Evolutionary conservation across 37 sponge, comb jelly and placozoan species (phyloP).

Genomic region (Halisarca cf. caerulea): DNA sequence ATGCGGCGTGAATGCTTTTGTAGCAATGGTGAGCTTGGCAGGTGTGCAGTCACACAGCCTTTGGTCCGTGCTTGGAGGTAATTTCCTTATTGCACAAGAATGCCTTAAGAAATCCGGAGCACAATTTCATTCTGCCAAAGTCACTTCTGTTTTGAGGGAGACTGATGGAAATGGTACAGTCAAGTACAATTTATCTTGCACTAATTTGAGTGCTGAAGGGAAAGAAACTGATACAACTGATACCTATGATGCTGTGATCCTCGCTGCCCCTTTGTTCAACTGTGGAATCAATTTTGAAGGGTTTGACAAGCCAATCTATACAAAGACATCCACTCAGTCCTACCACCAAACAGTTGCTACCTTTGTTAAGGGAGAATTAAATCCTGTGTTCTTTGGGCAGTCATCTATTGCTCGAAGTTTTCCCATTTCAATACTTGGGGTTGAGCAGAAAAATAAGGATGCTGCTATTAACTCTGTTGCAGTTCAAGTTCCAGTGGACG

Average conservation of each 20-base stretch:
- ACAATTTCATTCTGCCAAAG: slow-evolving; percentile 40
- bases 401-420: slow-evolving; percentile 12
- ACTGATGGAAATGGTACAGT: slow-evolving; percentile 2
- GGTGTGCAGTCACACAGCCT: slow-evolving; percentile 73
- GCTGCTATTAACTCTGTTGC: slow-evolving; percentile 58
- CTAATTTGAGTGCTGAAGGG: neutral
- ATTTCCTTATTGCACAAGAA: slow-evolving; percentile 61
- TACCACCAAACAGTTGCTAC: slow-evolving; percentile 80
- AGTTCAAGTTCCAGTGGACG: slow-evolving; percentile 56
- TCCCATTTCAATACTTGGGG: slow-evolving; percentile 60
- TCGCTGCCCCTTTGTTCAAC: slow-evolving; percentile 69
- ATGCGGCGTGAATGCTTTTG: slow-evolving; percentile 55
- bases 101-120: slow-evolving; percentile 61
- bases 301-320: slow-evolving; percentile 61
- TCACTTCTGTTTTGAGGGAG: slow-evolving; percentile 34
- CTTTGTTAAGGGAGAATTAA: slow-evolving; percentile 66
- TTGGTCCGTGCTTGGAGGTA: slow-evolving; percentile 82
- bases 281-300: slow-evolving; percentile 56
- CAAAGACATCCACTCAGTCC: slow-evolving; percentile 34
- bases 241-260: slow-evolving; percentile 75
- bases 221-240: neutral
- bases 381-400: slow-evolving; percentile 55
- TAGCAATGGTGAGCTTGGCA: slow-evolving; percentile 70
- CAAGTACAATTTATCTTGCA: slow-evolving; percentile 15
- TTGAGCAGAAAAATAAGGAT: slow-evolving; percentile 1